Evolutionary conservation across 2,888 invertebrate species (phyloP).

Genomic region (Parthenolecanium corni): DNA sequence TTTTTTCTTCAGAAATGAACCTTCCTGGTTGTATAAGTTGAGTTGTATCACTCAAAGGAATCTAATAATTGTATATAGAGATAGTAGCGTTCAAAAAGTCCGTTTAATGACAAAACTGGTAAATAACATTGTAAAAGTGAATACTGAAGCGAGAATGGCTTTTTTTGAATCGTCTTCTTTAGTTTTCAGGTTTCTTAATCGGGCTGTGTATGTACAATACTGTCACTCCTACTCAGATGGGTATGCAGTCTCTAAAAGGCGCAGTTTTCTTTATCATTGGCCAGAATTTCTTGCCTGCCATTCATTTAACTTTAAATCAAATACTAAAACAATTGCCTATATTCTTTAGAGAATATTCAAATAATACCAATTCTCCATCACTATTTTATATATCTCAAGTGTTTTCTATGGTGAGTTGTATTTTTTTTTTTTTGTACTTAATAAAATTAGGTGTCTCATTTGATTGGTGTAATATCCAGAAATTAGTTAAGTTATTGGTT

Average conservation of each 20-base stretch:
- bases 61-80: neutral
- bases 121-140: too few relatives aligned
- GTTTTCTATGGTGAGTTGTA: conserved; percentile 60
- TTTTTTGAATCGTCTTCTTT: neutral
- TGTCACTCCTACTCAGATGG: conserved; percentile 58
- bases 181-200: conserved; percentile 46
- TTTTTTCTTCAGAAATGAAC: neutral
- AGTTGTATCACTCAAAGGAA: neutral
- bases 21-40: neutral
- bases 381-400: conserved; percentile 71
- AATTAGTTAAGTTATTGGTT: too few relatives aligned
- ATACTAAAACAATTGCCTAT: conserved; percentile 72
- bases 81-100: conserved; percentile 4
- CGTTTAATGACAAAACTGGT: conserved; percentile 13
- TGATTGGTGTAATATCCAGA: too few relatives aligned
- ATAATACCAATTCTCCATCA: conserved; percentile 67
- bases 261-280: conserved; percentile 75
- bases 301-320: conserved; percentile 77
- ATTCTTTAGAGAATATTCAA: conserved; percentile 66
- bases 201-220: conserved; percentile 76
- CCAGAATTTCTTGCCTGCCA: conserved; percentile 81
- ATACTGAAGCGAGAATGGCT: neutral
- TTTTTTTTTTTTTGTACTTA: conserved; percentile 33
- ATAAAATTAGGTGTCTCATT: neutral
- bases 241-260: conserved; percentile 79